Base-by-base conservation (phyloP, 2,113 vertebrate species). In the Capreolus pygargus region DNA sequence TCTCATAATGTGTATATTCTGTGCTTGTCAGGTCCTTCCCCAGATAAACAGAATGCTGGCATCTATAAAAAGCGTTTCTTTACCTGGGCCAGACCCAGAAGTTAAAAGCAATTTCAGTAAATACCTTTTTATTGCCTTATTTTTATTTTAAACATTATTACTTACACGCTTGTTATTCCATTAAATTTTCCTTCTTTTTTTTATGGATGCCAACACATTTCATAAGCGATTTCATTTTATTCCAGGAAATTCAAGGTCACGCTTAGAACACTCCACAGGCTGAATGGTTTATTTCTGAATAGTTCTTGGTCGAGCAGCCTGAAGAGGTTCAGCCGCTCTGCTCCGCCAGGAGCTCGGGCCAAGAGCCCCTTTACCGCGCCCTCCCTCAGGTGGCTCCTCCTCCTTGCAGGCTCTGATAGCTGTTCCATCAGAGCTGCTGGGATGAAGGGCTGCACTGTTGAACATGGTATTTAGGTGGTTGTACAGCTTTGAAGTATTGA, bases 101-200 rank as follows among this genome's bases (percentile, higher is more conserved):
- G 60, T 79, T 90, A 47, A 97, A 93, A 96, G 70, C 54, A 92
- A 45, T 52, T 95, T 88, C 23, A 94, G 58, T 91, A 93, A 97
- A 86, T 86, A 82, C 58, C 52, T 85, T 96, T 97, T 97, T 92
- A 27, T 17, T 10, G 1, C 45, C 25, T 98, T 96, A 86, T 64
- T 98, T 98, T 98, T 84, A 84, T 83, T 97, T 88, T 33, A 96
- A 36, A 14, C 95, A 78, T 95, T 89, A 92, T 89, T 87, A 91
- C 28, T 94, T 92, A 94, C 89, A 52, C 2, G 3, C 81, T 58
- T 96, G 0, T 3, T 96, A 54, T 97, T 96, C 95, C 43, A 84
- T 97, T 43, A 58, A 79, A 2, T 39, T 97, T 97, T 89, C 16
- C 39, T 92, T 23, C 5, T 97, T 25, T 43, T 97, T 27, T 43